Base-by-base conservation (phyloP, 2,113 vertebrate genomes). In the Athene noctua region DNA sequence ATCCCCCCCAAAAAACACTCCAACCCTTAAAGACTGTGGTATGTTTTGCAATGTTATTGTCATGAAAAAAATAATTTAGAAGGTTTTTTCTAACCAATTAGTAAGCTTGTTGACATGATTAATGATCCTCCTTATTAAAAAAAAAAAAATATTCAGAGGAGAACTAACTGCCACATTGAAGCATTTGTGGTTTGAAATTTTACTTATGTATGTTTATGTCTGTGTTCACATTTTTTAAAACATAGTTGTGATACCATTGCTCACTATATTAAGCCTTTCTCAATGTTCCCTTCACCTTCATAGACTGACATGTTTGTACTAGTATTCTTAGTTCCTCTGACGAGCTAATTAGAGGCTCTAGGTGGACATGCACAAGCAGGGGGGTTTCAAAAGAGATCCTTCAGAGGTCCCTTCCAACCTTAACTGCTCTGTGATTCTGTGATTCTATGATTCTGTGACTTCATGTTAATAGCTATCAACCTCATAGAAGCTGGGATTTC, bases 1-100 rank as follows among this genome's bases (percentile, higher is more conserved):
- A 36, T 1, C 0, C 2, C 3, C 4, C 4, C 0, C 1, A 42
- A 47, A 75, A 54, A 36, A 6, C 44, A 0, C 0, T 1, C 5
- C 8, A 61, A 4, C 9, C 2, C 5, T 61, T 49, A 54, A 74
- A 78, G 11, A 17, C 14, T 54, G 11, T 26, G 4, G 2, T 44
- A 26, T 54, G 44, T n/a, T 82, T 90, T 27, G n/a, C 1, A 23
- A 34, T 36, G 12, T 3, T 46, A 27, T 44, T 58, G 14, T 62
- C 4, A 19, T 17, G 2, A 44, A 87, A 75, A 2, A 40, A 55
- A 66, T 26, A 44, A 34, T 49, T 49, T 47, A 32, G 29, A 47
- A 27, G 2, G 1, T 3, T n/a, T 66, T 73, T 38, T 2, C 15
- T 55, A 62, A 55, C 11, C 14, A 32, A 6, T 66, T 51, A 30